These are phyloP conservation scores for Cydia pomonella DNA, from an alignment of 1,140 invertebrate genomes.

Conservation along the genomic window DNA sequence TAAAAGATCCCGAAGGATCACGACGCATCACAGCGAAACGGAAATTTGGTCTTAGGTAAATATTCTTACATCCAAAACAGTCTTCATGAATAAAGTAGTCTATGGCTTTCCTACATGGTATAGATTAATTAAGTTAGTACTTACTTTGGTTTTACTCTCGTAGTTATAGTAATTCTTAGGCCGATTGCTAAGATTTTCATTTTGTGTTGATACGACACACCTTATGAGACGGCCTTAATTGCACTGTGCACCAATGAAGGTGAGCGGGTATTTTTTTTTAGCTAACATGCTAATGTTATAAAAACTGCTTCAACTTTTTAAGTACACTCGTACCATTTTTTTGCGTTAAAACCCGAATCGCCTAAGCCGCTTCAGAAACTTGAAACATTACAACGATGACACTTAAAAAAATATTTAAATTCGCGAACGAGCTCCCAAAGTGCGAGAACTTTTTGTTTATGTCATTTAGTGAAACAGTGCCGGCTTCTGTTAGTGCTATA, in stretches of 20 bases:
- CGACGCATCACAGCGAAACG: background rate
- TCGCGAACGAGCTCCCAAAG: slow-evolving; percentile 45
- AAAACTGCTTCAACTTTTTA: background rate
- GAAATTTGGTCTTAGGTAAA: background rate
- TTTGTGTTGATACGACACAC: too few relatives aligned
- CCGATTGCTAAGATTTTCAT: too few relatives aligned
- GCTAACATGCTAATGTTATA: background rate
- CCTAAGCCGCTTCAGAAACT: slow-evolving; percentile 44
- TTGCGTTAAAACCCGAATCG: slow-evolving; percentile 7
- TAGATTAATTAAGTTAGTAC: too few relatives aligned
- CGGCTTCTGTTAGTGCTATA: background rate
- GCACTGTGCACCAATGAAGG: too few relatives aligned
- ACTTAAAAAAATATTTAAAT: slow-evolving; percentile 45
- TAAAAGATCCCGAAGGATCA: slow-evolving; percentile 40
- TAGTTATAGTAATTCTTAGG: too few relatives aligned
- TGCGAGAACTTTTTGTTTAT: slow-evolving; percentile 40
- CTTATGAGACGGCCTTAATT: too few relatives aligned
- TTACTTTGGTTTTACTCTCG: too few relatives aligned
- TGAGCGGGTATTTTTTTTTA: too few relatives aligned
- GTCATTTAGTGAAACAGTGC: slow-evolving; percentile 34
- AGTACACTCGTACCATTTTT: background rate
- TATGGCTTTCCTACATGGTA: background rate
- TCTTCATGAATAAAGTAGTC: background rate
- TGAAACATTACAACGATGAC: slow-evolving; percentile 47
- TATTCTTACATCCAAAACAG: background rate